These are phyloP conservation scores for Pavo muticus DNA, from an alignment of 2,113 vertebrate species.

Conservation along the genomic window DNA sequence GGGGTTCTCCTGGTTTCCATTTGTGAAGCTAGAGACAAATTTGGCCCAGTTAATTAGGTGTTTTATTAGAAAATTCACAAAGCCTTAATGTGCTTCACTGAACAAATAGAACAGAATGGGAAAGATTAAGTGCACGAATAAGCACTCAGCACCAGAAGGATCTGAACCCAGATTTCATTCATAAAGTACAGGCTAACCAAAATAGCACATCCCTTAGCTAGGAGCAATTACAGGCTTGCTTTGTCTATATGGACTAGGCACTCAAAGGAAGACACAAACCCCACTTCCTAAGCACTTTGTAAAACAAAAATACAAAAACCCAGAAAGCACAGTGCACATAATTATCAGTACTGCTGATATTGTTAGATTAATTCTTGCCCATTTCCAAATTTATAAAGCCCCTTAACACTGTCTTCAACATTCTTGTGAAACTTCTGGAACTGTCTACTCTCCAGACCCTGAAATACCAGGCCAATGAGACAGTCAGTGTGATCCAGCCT, in stretches of 20 bases:
- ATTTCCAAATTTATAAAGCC: background rate
- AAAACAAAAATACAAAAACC: background rate
- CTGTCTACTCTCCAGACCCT: background rate
- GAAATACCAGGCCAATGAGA: background rate
- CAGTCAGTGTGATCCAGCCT: background rate
- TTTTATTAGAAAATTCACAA: constrained; percentile 17
- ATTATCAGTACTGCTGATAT: background rate
- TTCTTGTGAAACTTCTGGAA: background rate
- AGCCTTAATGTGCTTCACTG: background rate
- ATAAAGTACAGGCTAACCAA: background rate
- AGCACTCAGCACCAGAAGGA: constrained; percentile 24
- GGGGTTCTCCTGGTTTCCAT: constrained; percentile 13
- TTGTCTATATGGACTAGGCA: background rate
- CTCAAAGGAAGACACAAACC: background rate
- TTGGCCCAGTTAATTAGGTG: constrained; percentile 29
- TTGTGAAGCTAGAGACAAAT: constrained; percentile 38
- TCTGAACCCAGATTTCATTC: background rate
- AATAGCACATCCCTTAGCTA: background rate
- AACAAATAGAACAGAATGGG: background rate
- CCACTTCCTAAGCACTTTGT: background rate
- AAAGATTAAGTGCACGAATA: background rate
- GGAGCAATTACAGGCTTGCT: background rate
- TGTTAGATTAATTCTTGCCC: background rate
- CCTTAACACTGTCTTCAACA: background rate
- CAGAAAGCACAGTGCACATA: background rate